Percentiles rank a stretch among this genome's conserved stretches.
Conservation (phyloP, 2,797 vertebrate species). For the Lacerta bilineata region DNA sequence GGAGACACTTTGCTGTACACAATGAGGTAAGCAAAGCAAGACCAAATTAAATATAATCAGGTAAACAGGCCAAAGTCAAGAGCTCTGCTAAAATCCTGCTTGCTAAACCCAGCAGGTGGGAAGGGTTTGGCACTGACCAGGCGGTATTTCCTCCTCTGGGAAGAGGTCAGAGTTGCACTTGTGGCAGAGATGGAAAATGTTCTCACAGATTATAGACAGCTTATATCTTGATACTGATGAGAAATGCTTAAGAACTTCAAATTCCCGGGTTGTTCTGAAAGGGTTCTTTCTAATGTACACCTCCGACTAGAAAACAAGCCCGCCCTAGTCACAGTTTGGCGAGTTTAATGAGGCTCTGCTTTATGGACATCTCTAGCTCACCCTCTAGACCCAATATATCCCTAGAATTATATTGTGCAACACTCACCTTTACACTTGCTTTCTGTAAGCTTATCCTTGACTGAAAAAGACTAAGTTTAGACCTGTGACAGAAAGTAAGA, state of each 20-base stretch:
- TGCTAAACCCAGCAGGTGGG: not conserved
- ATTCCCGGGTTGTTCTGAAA: not conserved
- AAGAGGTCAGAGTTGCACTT: not conserved
- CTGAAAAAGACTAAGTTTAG: constrained; percentile 98
- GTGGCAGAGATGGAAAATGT: not conserved
- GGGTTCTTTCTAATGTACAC: not conserved
- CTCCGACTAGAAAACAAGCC: not conserved
- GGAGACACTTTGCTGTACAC: not conserved
- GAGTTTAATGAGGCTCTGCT: not conserved
- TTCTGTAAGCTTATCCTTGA: constrained; percentile 99
- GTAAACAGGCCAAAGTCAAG: not conserved
- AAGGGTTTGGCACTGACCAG: not conserved
- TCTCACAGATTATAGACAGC: not conserved
- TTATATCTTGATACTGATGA: not conserved
- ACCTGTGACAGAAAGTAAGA: constrained; percentile 83
- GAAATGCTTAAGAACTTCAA: not conserved
- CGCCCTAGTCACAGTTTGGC: not conserved
- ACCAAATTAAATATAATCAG: not conserved
- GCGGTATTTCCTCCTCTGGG: not conserved
- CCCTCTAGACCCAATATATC: not conserved
- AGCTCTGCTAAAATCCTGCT: not conserved
- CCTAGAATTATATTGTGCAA: not conserved
- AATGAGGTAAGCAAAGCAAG: not conserved
- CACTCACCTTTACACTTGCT: constrained; percentile 96
- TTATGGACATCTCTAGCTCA: not conserved